Base-by-base conservation (phyloP, 2,888 invertebrate genomes). In the Muschampia plurimacula region DNA sequence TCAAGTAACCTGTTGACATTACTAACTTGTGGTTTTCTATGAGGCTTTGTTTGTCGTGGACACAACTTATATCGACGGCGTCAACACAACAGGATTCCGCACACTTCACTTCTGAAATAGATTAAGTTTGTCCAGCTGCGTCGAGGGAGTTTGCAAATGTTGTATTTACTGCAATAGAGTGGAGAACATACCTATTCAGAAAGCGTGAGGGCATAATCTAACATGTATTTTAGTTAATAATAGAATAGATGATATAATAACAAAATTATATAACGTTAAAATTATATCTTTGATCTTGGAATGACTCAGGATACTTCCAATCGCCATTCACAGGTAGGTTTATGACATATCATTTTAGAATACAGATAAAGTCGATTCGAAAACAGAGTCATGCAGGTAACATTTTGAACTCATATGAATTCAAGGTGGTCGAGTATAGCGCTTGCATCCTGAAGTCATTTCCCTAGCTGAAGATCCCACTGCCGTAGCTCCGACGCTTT, bases 1-100 rank as follows among this genome's bases (percentile, higher is more conserved):
- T 92, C 90, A 89, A 91, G 92, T 90, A 90, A 93, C 92, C 92
- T 91, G 92, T 92, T 93, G 93, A 90, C 90, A 87, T 83, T 86
- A 81, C 81, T 87, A 86, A 85, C 86, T 89, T 84, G 84, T 82
- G 82, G 80, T 82, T 83, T 86, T 88, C 88, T 85, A 83, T 84
- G 84, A 84, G 84, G 82, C 82, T 83, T 86, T 76, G 86, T 87
- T 87, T 86, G 82, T 82, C 84, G 81, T 84, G 83, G 83, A 85
- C 86, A 83, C 82, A 84, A 86, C 83, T 86, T 85, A 82, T 82
- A 80, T 80, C 72, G 76, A 77, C 75, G 69, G 70, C 76, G 57
- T 69, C 64, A 63, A 28, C 32, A 70, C 70, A 46, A 70, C 41
- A 69, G 55, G 28, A 69, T 52, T 22, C 62, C 28, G 10, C 32